Conservation (phyloP, 2,888 invertebrate species). For the Hofmannophila pseudospretella region DNA sequence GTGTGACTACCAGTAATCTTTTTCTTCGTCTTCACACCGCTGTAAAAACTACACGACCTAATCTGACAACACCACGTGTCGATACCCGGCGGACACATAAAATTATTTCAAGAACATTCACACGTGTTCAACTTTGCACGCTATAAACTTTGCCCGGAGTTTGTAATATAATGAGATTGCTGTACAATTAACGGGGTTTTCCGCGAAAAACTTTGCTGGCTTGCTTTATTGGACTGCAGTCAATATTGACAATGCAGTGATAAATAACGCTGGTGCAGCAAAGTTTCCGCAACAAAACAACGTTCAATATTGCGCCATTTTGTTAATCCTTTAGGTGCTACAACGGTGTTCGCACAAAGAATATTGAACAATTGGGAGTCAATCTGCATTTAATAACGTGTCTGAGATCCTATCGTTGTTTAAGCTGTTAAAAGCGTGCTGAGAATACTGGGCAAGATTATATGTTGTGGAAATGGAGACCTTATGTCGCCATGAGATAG, state of each 20-base stretch:
- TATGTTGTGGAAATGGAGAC: too few relatives aligned
- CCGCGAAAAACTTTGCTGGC: constrained; percentile 3
- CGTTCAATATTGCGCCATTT: constrained; percentile 12
- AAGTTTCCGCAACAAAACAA: constrained; percentile 32
- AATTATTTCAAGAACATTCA: constrained; percentile 51
- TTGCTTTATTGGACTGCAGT: constrained; percentile 9
- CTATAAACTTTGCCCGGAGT: constrained; percentile 25
- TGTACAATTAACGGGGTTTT: constrained; percentile 5
- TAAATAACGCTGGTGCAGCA: constrained; percentile 30
- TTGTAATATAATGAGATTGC: background rate
- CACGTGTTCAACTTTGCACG: constrained; percentile 39
- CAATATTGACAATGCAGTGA: constrained; percentile 32
- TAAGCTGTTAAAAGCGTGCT: background rate
- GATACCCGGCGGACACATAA: constrained; percentile 32
- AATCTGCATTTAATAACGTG: constrained; percentile 19
- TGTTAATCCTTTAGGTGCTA: constrained; percentile 11
- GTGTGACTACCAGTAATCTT: too few relatives aligned
- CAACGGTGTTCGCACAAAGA: constrained; percentile 12
- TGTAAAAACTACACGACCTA: too few relatives aligned
- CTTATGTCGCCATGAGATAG: too few relatives aligned
- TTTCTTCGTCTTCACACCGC: too few relatives aligned
- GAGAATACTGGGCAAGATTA: background rate
- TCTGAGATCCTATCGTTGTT: constrained; percentile 14
- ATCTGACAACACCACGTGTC: constrained; percentile 5
- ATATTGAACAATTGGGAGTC: constrained; percentile 10